Base-by-base conservation (phyloP, 2,888 invertebrate genomes). In the Hemistola chrysoprasaria region DNA sequence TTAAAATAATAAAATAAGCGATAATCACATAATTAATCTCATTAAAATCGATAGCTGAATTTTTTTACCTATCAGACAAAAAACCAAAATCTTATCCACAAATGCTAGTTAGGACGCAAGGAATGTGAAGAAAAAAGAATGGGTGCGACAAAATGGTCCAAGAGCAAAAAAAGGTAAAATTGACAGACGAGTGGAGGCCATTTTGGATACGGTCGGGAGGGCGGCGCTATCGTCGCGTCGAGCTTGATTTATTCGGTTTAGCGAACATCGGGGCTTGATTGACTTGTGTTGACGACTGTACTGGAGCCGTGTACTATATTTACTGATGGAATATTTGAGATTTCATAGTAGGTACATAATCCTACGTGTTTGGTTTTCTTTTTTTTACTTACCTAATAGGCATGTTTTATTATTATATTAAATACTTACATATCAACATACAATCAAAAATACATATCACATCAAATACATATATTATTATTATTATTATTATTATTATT, bases 191-290 rank as follows among this genome's bases (percentile, higher is more conserved):
- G 40, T 42, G 75, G 69, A 84, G 77, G 86, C 86, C 86, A 86
- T 86, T 64, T 86, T 87, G 82, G 55, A 62, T 64, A 47, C 66
- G 69, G 71, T 65, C 67, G 80, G 77, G 73, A 72, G 73, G 61
- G 65, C 59, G 62, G 63, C 66, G 69, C 61, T 70, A 68, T 62
- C 66, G 56, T 59, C 49, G 56, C 16, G 16, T 16, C 16, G 16
- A n/a, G 61, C 53, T 65, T 82, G 81, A 84, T 84, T 83, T 83
- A 83, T 81, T 73, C 62, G 59, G 45, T 24, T 35, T 24, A 62
- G 62, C 71, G 61, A 67, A 59, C 57, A 61, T 56, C 61, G 62
- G 66, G 54, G 47, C 54, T 65, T 56, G 62, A 55, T 62, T 56
- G 52, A 62, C 62, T 68, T 74, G 66, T 73, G 65, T 62, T 50